Base-by-base conservation (phyloP, 2,797 vertebrate genomes). In the Molossus molossus region DNA sequence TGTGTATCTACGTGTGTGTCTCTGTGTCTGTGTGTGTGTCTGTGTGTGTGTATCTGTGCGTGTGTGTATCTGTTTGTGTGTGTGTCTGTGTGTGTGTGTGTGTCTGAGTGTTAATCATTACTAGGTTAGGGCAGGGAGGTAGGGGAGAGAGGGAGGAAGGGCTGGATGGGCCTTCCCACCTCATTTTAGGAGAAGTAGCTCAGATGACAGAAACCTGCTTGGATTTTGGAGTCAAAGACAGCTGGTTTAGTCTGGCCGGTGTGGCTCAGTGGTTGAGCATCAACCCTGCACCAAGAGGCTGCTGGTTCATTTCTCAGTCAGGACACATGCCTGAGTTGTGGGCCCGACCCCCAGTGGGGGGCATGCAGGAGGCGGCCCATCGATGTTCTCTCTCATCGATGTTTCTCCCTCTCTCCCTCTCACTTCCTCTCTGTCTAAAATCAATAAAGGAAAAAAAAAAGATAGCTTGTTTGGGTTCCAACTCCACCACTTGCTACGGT, bases 161-260 rank as follows among this genome's bases (percentile, higher is more conserved):
- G 9, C 17, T 29, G 53, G 50, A 25, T 10, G 5, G 18, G 15
- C 33, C 4, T 9, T 48, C 21, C n/a, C 27, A 14, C 21, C 18
- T 94, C 18, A 23, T 62, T 82, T 94, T 58, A 57, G 87, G 67
- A 76, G 57, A 64, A 80, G 20, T 12, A 90, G 37, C 75, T 70
- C n/a, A 70, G 58, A 10, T 29, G 65, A 82, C 84, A 94, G 82
- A 50, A 57, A 92, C 9, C 6, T 23, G 25, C 73, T 94, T 92
- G 69, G 53, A 58, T 89, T 88, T 62, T 84, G 11, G 81, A 93
- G 86, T 50, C 33, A 3, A 86, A 80, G 57, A 88, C 17, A 62
- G 13, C 67, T 89, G 25, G 15, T 45, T 45, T 45, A 45, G 40
- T 6, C 40, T 6, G 40, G 40, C 40, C 40, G 40, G 40, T 45